Percentiles rank a stretch among this genome's conserved stretches.
Evolutionary conservation across 2,797 vertebrate genomes (phyloP).

Genomic region (Hoplostethus mediterraneus): DNA sequence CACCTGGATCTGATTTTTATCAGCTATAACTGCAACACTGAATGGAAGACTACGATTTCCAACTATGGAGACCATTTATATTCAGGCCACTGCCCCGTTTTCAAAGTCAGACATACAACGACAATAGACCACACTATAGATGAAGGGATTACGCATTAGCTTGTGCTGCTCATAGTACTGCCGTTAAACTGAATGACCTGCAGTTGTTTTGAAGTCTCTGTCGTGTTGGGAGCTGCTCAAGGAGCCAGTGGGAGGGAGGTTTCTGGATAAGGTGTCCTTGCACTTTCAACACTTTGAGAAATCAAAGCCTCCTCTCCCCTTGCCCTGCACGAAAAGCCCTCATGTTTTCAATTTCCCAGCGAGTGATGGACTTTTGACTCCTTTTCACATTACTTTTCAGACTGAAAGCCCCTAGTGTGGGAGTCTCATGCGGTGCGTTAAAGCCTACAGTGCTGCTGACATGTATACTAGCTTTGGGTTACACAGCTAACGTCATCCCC

Average conservation of each 20-base stretch:
- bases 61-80: slow-evolving; percentile 37
- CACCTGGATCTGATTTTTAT: slow-evolving; percentile 65
- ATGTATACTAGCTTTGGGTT: slow-evolving; percentile 50
- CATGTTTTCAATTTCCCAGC: slow-evolving; percentile 71
- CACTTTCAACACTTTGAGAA: slow-evolving; percentile 75
- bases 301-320: slow-evolving; percentile 67
- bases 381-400: slow-evolving; percentile 54
- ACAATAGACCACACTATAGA: slow-evolving; percentile 24
- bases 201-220: slow-evolving; percentile 53
- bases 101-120: slow-evolving; percentile 47
- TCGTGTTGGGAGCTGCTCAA: slow-evolving; percentile 59
- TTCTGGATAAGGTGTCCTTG: slow-evolving; percentile 74
- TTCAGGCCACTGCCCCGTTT: slow-evolving; percentile 37
- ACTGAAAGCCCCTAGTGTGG: slow-evolving; percentile 37
- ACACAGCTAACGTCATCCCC: slow-evolving; percentile 29
- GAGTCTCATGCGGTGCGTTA: slow-evolving; percentile 37
- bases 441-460: slow-evolving; percentile 63
- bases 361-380: slow-evolving; percentile 71
- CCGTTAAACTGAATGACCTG: slow-evolving; percentile 60
- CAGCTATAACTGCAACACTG: slow-evolving; percentile 47
- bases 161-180: slow-evolving; percentile 41
- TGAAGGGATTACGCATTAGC: slow-evolving; percentile 44
- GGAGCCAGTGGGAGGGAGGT: slow-evolving; percentile 61
- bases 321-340: slow-evolving; percentile 65
- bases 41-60: slow-evolving; percentile 39